Base-by-base conservation (phyloP, 2,888 invertebrate genomes). In the Oasisia sp. region DNA sequence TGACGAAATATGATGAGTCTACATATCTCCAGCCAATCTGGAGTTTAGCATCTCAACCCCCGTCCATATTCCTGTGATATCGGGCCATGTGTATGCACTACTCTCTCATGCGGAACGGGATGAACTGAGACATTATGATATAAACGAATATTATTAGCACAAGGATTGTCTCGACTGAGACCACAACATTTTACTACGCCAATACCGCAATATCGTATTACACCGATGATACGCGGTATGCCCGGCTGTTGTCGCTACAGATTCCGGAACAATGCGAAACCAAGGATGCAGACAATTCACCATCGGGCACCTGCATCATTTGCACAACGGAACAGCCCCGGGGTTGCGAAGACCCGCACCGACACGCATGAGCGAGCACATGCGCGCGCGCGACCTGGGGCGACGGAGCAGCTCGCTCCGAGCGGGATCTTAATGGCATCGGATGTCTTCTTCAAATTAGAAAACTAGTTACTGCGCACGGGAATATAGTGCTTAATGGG, bases 401-500 rank as follows among this genome's bases (percentile, higher is more conserved):
- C 90, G n/a, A 90, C 90, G 90, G 90, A 90, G 90, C 32, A 7
- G 90, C 90, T 32, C 90, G 90, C 90, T 90, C 90, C 32, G 90
- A 90, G 90, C 27, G 8, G 90, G 90, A 90, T 90, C 90, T 90
- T 90, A 90, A 90, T 90, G 90, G 90, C 19, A 90, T 90, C 90
- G 32, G 90, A 90, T 90, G 90, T 90, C 90, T 90, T 90, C 90
- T 90, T 90, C 90, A 90, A 90, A 90, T 90, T 90, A 90, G 90
- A 90, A 90, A 90, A 90, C 90, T 90, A 90, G 90, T 90, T 90
- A 90, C 90, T 90, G 90, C 90, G 27, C 90, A 90, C 90, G 90
- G 90, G 90, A 90, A 90, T 90, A 90, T 90, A 90, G 90, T 90
- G 90, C 90, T 90, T 90, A 90, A 90, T 90, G 90, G 90, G 7